Percentiles rank a stretch among this genome's conserved stretches.
Conservation (phyloP, 2,888 invertebrate species). For the Cenopis cana region DNA sequence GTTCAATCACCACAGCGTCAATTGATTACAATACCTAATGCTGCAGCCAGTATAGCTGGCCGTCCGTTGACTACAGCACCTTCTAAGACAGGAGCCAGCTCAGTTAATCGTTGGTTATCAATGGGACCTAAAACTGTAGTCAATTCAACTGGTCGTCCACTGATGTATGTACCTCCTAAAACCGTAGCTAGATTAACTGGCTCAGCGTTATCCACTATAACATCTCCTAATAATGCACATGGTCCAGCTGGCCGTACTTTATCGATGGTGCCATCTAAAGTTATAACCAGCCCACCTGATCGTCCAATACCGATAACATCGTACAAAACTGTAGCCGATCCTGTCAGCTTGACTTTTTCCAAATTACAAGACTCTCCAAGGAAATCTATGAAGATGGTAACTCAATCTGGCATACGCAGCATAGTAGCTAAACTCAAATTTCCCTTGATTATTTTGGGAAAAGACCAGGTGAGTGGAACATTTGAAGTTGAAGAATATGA, state of each 20-base stretch:
- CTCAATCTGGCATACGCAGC: constrained; percentile 65
- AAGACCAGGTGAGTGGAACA: constrained; percentile 65
- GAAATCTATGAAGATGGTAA: constrained; percentile 54
- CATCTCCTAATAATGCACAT: not conserved
- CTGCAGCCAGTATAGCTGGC: constrained; percentile 52
- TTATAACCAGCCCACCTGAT: not conserved
- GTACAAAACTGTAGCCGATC: constrained; percentile 58
- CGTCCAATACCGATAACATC: constrained; percentile 50
- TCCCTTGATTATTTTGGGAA: constrained; percentile 68
- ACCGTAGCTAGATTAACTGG: not conserved
- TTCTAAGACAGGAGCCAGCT: not conserved
- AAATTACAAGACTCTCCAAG: constrained; percentile 48
- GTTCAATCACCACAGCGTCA: not conserved
- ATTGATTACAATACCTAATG: constrained; percentile 55
- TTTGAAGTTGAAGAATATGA: constrained; percentile 57
- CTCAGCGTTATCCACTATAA: not conserved
- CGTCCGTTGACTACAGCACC: not conserved
- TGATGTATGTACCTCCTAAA: not conserved
- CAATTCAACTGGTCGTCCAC: not conserved
- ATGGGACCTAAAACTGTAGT: not conserved
- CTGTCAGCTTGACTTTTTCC: constrained; percentile 45
- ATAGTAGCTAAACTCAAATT: constrained; percentile 62
- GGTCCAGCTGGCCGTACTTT: not conserved
- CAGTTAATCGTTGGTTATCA: not conserved
- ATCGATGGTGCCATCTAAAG: not conserved